Evolutionary conservation across 2,888 invertebrate genomes (phyloP).

Genomic region (Pachydiplax longipennis): DNA sequence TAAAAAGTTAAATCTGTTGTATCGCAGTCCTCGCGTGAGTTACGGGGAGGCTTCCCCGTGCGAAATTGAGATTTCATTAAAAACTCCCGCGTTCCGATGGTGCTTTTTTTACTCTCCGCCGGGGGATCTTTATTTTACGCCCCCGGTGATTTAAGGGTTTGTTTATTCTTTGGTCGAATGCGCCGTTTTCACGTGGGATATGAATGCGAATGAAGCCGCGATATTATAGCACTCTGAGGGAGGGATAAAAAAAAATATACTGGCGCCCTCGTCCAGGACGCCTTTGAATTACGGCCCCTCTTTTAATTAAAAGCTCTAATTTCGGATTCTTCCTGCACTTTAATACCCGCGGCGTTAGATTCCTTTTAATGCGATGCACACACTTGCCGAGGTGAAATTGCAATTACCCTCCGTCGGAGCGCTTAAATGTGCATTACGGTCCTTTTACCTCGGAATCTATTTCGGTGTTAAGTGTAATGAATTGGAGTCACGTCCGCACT

Average conservation of each 20-base stretch:
- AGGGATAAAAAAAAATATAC: background rate
- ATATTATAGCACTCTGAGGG: constrained; percentile 4
- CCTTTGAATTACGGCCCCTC: background rate
- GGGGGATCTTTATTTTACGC: background rate
- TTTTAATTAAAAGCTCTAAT: constrained; percentile 35
- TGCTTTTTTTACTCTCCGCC: background rate
- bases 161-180: constrained; percentile 35
- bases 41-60: background rate
- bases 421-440: background rate
- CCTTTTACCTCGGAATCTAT: background rate
- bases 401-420: background rate
- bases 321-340: background rate
- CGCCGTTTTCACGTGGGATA: constrained; percentile 10
- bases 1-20: constrained; percentile 43
- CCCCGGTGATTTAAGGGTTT: constrained; percentile 21
- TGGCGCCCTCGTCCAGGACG: background rate
- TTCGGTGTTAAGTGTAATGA: background rate
- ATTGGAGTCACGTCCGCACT: background rate
- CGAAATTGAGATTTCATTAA: constrained; percentile 43
- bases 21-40: constrained; percentile 24
- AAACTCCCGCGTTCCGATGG: constrained; percentile 36
- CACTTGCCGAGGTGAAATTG: background rate
- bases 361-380: background rate
- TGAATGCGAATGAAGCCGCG: constrained; percentile 31
- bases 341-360: background rate